Percentiles rank a stretch among this genome's conserved stretches.
These are phyloP conservation scores for Mesopsocus fuscifrons DNA, from an alignment of 2,888 invertebrate genomes.

Conservation along the genomic window DNA sequence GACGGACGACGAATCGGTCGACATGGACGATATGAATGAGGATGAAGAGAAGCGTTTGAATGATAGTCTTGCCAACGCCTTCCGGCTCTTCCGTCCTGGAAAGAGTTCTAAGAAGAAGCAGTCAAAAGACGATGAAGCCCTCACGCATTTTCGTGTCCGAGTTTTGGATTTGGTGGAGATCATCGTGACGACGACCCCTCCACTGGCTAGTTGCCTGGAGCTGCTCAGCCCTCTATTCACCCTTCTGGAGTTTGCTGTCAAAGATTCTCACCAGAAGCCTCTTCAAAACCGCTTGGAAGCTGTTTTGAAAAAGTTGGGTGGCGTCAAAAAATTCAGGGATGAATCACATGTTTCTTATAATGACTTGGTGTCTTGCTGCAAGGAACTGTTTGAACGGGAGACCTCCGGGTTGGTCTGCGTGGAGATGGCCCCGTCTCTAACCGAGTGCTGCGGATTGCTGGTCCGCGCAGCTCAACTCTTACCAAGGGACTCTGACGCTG, in stretches of 20 bases:
- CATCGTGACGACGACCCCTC: conserved; percentile 13
- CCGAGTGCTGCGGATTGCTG: conserved; percentile 42
- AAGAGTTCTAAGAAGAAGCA: conserved; percentile 13
- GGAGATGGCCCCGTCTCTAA: conserved; percentile 42
- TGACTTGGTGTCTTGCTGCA: conserved; percentile 20
- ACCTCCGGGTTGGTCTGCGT: conserved; percentile 41
- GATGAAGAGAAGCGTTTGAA: conserved; percentile 23
- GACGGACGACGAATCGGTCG: conserved; percentile 17
- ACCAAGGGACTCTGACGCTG: conserved; percentile 20
- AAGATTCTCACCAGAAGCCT: conserved; percentile 16
- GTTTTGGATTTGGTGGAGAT: conserved; percentile 16
- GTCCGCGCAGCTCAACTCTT: conserved; percentile 39
- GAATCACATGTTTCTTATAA: conserved; percentile 13
- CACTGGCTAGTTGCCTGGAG: conserved; percentile 15
- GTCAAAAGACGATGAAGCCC: conserved; percentile 13
- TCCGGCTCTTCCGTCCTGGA: conserved; percentile 13
- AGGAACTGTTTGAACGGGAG: conserved; percentile 38
- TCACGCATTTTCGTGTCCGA: conserved; percentile 16
- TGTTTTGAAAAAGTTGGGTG: conserved; percentile 14
- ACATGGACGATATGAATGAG: conserved; percentile 22
- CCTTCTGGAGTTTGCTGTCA: conserved; percentile 15
- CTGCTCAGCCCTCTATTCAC: conserved; percentile 15
- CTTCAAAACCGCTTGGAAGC: conserved; percentile 14
- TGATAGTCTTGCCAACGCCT: conserved; percentile 22
- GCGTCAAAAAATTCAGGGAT: conserved; percentile 12